phyloP scores from a whole-genome alignment of 2,113 vertebrate species.

The Okapia johnstoni region DNA sequence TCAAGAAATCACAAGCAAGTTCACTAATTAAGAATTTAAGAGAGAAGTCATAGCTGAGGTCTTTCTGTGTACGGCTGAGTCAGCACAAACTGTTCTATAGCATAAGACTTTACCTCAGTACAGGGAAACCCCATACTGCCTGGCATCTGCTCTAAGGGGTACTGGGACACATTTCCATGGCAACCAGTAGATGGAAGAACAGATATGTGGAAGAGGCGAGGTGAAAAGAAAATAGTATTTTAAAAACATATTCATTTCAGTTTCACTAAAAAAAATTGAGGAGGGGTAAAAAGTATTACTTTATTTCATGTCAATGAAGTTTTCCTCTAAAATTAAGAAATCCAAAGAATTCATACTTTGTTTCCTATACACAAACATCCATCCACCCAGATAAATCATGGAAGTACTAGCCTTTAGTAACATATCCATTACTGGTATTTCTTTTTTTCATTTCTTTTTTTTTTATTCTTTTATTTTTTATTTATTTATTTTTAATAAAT shows the following conservation, averaged over 20 bases:
- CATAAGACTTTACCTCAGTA: neutral
- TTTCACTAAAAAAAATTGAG: slow-evolving; percentile 20
- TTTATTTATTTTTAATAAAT: too few species aligned
- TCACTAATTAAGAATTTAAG: neutral
- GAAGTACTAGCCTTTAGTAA: neutral
- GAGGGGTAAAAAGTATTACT: neutral
- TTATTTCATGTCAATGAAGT: neutral
- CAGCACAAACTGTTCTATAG: slow-evolving; percentile 53
- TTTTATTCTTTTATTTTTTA: too few species aligned
- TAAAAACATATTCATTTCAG: neutral
- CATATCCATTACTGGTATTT: neutral
- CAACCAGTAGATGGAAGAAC: slow-evolving; percentile 20
- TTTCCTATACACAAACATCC: neutral
- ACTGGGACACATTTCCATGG: slow-evolving; percentile 65
- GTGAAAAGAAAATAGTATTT: neutral
- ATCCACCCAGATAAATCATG: neutral
- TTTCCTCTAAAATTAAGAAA: neutral
- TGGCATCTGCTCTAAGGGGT: slow-evolving; percentile 49
- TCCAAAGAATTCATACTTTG: neutral
- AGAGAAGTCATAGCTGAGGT: neutral
- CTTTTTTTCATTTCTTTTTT: too few species aligned
- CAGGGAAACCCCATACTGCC: neutral
- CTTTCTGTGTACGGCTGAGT: slow-evolving; percentile 39
- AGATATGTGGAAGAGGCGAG: neutral
- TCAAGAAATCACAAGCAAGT: neutral